phyloP scores from a whole-genome alignment of 2,888 invertebrate species.

The Orchesella flavescens region DNA sequence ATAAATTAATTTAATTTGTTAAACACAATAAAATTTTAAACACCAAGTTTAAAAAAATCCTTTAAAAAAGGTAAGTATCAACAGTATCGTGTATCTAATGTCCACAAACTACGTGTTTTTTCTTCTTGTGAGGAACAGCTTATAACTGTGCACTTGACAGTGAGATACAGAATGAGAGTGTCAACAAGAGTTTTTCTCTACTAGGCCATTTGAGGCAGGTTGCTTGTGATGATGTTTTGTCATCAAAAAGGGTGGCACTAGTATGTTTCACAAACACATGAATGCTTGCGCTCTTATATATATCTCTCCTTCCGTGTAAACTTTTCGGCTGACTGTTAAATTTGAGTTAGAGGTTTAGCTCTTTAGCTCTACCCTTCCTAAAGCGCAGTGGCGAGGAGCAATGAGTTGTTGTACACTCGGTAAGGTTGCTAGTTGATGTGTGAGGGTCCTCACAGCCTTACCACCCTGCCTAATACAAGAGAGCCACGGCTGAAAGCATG shows the following conservation, averaged over 20 bases:
- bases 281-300: background rate
- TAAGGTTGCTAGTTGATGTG: conserved; percentile 12
- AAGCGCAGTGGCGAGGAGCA: background rate
- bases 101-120: background rate
- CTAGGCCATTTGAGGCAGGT: conserved; percentile 46
- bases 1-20: too few species aligned
- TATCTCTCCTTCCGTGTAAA: background rate
- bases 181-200: conserved; percentile 57
- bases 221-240: conserved; percentile 28
- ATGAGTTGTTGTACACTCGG: background rate
- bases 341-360: background rate
- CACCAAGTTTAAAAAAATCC: background rate
- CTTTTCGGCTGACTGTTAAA: background rate
- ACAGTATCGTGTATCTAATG: too few species aligned
- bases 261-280: background rate
- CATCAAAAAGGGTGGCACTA: conserved; percentile 50
- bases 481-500: background rate
- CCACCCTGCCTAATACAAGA: background rate
- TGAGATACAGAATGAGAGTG: conserved; percentile 57
- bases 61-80: background rate
- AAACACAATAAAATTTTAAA: background rate
- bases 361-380: background rate
- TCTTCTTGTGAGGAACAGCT: conserved; percentile 36
- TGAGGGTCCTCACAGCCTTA: conserved; percentile 13
- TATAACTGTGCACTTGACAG: conserved; percentile 58